phyloP scores from a whole-genome alignment of 2,797 vertebrate genomes.

The Parotocinclus haroldoi region DNA sequence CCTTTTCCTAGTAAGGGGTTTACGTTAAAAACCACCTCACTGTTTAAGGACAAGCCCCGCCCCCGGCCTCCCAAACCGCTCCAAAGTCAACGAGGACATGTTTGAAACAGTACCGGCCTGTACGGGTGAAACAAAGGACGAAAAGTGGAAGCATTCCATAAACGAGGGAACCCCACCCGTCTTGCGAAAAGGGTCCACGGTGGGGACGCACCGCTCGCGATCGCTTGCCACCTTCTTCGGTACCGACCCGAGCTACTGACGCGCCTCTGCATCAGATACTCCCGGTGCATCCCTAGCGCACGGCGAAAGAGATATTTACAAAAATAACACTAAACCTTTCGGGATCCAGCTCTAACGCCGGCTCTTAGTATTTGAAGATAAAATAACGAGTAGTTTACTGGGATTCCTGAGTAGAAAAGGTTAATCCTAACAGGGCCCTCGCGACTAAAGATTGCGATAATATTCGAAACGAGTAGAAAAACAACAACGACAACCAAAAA shows the following conservation, averaged over 20 bases:
- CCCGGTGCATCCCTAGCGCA: constrained; percentile 34
- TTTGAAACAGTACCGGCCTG: too few relatives aligned
- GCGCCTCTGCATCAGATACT: constrained; percentile 45
- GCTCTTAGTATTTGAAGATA: constrained; percentile 33
- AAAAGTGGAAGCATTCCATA: constrained; percentile 21
- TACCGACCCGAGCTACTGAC: not conserved
- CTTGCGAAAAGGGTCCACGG: too few relatives aligned
- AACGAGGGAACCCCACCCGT: constrained; percentile 53
- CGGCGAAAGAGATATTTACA: constrained; percentile 48
- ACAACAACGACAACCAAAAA: too few relatives aligned
- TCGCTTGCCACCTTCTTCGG: too few relatives aligned
- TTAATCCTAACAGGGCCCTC: constrained; percentile 59
- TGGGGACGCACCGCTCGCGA: too few relatives aligned
- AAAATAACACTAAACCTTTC: constrained; percentile 34
- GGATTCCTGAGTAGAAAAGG: constrained; percentile 70
- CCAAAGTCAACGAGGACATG: too few relatives aligned
- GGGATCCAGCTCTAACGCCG: constrained; percentile 38
- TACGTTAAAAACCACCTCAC: too few relatives aligned
- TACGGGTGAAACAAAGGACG: not conserved
- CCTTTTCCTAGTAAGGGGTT: too few relatives aligned
- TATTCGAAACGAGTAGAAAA: not conserved
- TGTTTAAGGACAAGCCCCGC: too few relatives aligned
- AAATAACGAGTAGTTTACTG: constrained; percentile 42
- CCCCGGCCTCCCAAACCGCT: too few relatives aligned
- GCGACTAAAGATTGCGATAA: constrained; percentile 41